Evolutionary conservation across 1,140 invertebrate species (phyloP).

Genomic region (Theocolax elegans): DNA sequence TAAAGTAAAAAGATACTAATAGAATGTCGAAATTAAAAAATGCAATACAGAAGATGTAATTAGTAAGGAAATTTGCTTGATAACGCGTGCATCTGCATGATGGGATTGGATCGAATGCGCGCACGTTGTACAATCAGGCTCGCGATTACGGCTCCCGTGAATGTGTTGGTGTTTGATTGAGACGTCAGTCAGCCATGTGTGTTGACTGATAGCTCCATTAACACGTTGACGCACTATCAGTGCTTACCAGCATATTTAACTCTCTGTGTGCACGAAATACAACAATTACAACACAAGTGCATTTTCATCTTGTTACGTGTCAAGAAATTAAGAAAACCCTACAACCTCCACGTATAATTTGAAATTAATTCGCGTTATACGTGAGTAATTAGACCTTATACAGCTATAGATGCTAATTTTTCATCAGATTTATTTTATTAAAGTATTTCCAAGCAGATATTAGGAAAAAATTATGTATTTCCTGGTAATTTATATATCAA

Average conservation of each 20-base stretch:
- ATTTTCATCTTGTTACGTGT: not conserved
- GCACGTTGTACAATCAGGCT: constrained; percentile 46
- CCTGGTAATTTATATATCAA: no score
- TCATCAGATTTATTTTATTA: no score
- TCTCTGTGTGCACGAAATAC: not conserved
- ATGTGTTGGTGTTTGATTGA: constrained; percentile 58
- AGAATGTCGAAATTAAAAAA: no score
- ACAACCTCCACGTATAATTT: no score
- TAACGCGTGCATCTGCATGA: constrained; percentile 30
- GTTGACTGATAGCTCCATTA: constrained; percentile 62
- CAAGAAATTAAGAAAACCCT: no score
- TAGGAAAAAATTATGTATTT: no score
- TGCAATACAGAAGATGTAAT: constrained; percentile 58
- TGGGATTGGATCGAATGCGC: constrained; percentile 45
- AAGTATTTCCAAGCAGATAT: no score
- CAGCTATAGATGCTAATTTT: no score
- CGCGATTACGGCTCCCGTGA: constrained; percentile 46
- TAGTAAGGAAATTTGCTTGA: constrained; percentile 55
- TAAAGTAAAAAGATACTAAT: no score
- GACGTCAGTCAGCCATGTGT: constrained; percentile 57
- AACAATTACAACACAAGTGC: not conserved
- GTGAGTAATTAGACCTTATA: no score
- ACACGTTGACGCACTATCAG: constrained; percentile 55
- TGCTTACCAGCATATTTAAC: constrained; percentile 49
- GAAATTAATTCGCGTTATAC: no score